Evolutionary conservation across 2,888 invertebrate genomes (phyloP), one percentile per base, ranked within the genome.

Genomic region (Ectobius pallidus): DNA sequence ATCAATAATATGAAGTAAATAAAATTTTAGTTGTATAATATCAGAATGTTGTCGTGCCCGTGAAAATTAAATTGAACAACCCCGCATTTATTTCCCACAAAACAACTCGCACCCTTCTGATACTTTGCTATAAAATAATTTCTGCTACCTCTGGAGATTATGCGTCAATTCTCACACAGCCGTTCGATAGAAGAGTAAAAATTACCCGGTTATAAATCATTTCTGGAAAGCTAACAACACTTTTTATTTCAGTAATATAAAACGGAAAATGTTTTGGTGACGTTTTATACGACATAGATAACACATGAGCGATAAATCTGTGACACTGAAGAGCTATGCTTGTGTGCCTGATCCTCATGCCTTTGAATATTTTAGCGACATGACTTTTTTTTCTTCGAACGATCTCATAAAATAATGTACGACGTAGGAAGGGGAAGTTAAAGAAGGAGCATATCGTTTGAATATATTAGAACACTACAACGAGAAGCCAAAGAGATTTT

Each of bases 181-280:
- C 1, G 3, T 30, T 25, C n/a, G 58, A 58, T 58, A 58, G 58
- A 30, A 58, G 30, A 25, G 58, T 58, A 58, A 46, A 63, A 65
- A 65, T 65, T 65, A 25, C 46, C 30, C 1, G 18, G 44, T n/a
- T 44, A 65, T 65, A 65, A 65, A 42, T 65, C 65, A 65, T 46
- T 27, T 44, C n/a, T 30, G 7, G n/a, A 27, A 65, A 44, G 18
- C 14, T 14, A 44, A 44, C 65, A 25, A 27, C 11, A 65, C 27
- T 65, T 32, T 65, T 65, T 65, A 65, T 65, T 65, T 46, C 44
- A 44, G 65, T 65, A 65, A 65, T 65, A 65, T 65, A 65, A 65
- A 46, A 65, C 65, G 65, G 65, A 65, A 65, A 65, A 65, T 44
- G 46, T 65, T 65, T 62, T 44, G 65, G 46, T 65, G 65, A 65